phyloP scores from a whole-genome alignment of 2,113 vertebrate genomes.

The Syrmaticus mikado region DNA sequence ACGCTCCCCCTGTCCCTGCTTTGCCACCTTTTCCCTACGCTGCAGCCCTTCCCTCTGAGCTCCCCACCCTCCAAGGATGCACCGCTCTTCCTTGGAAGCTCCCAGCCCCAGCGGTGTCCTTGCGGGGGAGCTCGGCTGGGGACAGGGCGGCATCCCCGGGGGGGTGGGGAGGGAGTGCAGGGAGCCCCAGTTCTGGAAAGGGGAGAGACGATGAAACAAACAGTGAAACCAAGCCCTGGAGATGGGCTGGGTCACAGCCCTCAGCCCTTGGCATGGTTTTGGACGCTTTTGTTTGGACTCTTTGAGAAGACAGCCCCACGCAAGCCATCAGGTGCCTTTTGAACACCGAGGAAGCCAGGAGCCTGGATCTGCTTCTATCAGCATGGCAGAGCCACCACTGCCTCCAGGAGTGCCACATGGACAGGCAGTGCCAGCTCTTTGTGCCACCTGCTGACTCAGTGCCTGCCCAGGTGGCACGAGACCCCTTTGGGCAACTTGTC shows the following conservation, averaged over 20 bases:
- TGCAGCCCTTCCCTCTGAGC: not conserved
- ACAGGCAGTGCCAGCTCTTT: not conserved
- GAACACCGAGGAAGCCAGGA: not conserved
- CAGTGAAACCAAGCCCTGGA: too few species aligned
- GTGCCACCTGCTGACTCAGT: conserved; percentile 39
- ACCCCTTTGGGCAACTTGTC: not conserved
- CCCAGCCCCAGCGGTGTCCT: too few species aligned
- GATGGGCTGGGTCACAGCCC: not conserved
- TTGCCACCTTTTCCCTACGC: not conserved
- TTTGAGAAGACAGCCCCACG: too few species aligned
- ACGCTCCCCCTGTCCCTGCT: not conserved
- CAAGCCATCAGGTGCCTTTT: not conserved
- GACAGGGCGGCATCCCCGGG: not conserved
- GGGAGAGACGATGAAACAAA: not conserved
- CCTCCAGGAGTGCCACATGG: not conserved
- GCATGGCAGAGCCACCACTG: not conserved
- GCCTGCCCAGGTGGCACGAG: not conserved
- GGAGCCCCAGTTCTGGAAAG: not conserved
- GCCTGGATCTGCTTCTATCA: not conserved
- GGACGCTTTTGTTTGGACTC: too few species aligned
- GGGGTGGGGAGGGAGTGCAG: not conserved
- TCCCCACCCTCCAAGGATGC: not conserved
- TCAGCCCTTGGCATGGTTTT: not conserved
- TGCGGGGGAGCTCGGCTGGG: not conserved
- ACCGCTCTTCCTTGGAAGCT: not conserved